These are phyloP conservation scores for Linepithema humile DNA, from an alignment of 1,140 invertebrate genomes.

Conservation along the genomic window DNA sequence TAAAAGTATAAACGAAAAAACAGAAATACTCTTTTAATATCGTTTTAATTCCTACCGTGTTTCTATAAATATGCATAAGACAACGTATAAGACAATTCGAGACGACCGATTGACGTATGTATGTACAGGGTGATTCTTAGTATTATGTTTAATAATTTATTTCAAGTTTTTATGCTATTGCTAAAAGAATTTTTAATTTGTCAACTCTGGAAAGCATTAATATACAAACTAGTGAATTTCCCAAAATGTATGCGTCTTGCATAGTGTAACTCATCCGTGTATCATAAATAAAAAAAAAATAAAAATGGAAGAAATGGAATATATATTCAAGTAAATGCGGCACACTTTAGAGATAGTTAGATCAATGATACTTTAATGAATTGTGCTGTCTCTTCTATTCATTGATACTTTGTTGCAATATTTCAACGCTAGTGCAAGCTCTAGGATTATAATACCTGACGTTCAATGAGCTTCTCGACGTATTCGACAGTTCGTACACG, in stretches of 20 bases:
- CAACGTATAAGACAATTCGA: too few relatives aligned
- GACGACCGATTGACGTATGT: too few relatives aligned
- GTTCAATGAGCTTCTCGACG: conserved; percentile 97
- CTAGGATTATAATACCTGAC: conserved; percentile 90
- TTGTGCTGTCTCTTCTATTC: conserved; percentile 7
- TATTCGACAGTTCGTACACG: conserved; percentile 95
- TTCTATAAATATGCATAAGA: neutral
- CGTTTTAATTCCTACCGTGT: neutral
- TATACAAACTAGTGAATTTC: neutral
- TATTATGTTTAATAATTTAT: neutral
- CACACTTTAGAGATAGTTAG: conserved; percentile 11
- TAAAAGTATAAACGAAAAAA: neutral
- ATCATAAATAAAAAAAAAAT: conserved; percentile 1
- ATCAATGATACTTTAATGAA: conserved; percentile 14
- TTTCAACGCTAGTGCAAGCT: conserved; percentile 60
- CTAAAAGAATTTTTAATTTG: too few relatives aligned
- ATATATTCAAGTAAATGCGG: neutral
- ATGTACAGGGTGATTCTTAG: neutral
- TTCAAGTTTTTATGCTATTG: too few relatives aligned
- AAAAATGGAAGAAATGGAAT: neutral
- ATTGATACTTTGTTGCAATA: conserved; percentile 16
- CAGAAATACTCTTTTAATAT: neutral
- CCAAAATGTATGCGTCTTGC: neutral
- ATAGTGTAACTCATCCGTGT: neutral
- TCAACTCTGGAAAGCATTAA: too few relatives aligned